phyloP scores from a whole-genome alignment of 1,140 invertebrate genomes.

The Drosophila athabasca region DNA sequence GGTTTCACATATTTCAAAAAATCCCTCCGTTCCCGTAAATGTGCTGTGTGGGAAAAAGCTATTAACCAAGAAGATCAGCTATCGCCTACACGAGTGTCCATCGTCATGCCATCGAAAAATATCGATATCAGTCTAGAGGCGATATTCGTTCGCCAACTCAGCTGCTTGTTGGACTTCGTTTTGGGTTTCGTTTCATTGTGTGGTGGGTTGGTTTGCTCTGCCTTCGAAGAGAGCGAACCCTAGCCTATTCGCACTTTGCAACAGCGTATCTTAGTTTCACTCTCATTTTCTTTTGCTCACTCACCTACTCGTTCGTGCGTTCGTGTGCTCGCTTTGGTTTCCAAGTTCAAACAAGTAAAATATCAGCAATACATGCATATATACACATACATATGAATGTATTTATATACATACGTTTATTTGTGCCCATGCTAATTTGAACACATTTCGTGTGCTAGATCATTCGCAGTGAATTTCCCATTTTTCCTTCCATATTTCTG shows the following conservation, averaged over 20 bases:
- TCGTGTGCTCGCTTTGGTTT: slow-evolving; percentile 23
- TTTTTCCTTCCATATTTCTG: neutral
- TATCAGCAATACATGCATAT: slow-evolving; percentile 14
- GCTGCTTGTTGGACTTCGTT: neutral
- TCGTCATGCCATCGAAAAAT: no score
- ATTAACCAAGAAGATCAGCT: no score
- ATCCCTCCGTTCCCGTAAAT: no score
- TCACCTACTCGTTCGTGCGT: slow-evolving; percentile 5
- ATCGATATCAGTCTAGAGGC: no score
- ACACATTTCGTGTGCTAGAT: neutral
- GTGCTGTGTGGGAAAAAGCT: no score
- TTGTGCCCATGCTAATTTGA: slow-evolving; percentile 36
- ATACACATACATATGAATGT: neutral
- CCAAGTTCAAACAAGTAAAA: slow-evolving; percentile 77
- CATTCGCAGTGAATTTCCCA: slow-evolving; percentile 9
- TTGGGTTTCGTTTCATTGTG: neutral
- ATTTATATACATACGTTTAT: slow-evolving; percentile 2
- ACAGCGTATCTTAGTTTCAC: slow-evolving; percentile 8
- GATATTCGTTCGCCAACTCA: neutral
- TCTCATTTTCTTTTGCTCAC: slow-evolving; percentile 6
- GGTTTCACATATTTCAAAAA: no score
- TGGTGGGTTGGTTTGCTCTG: slow-evolving; percentile 10
- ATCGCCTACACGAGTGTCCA: no score
- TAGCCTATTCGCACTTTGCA: no score
- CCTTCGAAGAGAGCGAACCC: slow-evolving; percentile 1